Conservation (phyloP, 2,113 vertebrate species). For the Microtus oregoni region DNA sequence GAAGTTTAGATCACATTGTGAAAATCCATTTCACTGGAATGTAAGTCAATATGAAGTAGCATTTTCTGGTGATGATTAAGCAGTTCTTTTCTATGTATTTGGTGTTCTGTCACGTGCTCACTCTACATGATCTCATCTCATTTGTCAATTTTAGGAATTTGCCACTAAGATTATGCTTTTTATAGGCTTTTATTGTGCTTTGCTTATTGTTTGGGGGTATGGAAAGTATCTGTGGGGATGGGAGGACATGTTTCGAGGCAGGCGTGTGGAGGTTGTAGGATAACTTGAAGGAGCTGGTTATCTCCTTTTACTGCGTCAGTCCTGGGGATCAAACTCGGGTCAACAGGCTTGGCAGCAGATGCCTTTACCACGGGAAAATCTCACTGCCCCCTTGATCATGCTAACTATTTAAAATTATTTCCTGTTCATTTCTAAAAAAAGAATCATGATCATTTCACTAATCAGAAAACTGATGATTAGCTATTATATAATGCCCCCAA, state of each 20-base stretch:
- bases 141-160: not conserved
- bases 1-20: not conserved
- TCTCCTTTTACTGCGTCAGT: not conserved
- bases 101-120: not conserved
- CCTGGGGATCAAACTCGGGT: not conserved
- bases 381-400: too few species aligned
- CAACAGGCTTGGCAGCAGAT: not conserved
- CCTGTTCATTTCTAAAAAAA: not conserved
- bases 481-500: not conserved
- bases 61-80: conserved; percentile 32
- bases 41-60: not conserved
- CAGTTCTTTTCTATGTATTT: not conserved
- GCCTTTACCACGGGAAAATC: not conserved
- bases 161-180: not conserved
- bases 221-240: not conserved
- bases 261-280: not conserved
- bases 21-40: conserved; percentile 1
- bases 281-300: not conserved
- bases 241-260: not conserved
- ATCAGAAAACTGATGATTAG: not conserved
- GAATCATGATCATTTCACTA: not conserved
- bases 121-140: not conserved
- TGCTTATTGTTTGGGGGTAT: too few species aligned
- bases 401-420: not conserved
- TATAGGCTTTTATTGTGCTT: not conserved